Conservation (phyloP, 2,113 vertebrate genomes). For the Salvelinus fontinalis region DNA sequence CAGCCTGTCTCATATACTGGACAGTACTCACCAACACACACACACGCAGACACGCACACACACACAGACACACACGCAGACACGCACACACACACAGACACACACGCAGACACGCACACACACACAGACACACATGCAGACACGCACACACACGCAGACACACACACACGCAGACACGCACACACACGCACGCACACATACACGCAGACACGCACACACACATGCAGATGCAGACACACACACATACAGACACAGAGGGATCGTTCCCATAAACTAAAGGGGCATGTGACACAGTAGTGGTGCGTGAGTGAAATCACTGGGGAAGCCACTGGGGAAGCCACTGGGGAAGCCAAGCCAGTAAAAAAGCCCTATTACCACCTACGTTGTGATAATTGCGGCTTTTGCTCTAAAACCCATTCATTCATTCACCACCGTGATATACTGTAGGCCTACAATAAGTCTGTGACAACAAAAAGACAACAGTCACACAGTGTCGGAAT, state of each 20-base stretch:
- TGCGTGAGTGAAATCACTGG: no score
- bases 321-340: no score
- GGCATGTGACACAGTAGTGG: no score
- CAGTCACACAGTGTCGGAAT: no score
- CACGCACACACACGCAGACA: constrained; percentile 25
- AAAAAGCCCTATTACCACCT: no score
- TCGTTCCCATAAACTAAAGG: neutral
- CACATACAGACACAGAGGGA: constrained; percentile 8
- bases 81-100: constrained; percentile 6
- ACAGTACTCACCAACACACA: constrained; percentile 42
- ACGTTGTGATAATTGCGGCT: no score
- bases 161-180: constrained; percentile 11
- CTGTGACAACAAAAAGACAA: no score
- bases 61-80: constrained; percentile 21
- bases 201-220: constrained; percentile 16
- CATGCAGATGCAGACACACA: constrained; percentile 9
- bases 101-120: neutral
- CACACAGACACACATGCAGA: neutral
- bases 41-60: no score
- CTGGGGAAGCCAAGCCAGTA: no score
- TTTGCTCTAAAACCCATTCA: no score
- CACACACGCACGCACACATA: constrained; percentile 21
- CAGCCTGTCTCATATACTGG: constrained; percentile 68
- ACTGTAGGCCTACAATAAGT: no score
- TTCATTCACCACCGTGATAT: no score